A percentile compares a stretch with the other conserved stretches of the same genome.
phyloP scores from a whole-genome alignment of 2,113 vertebrate genomes.

The Addax nasomaculatus region DNA sequence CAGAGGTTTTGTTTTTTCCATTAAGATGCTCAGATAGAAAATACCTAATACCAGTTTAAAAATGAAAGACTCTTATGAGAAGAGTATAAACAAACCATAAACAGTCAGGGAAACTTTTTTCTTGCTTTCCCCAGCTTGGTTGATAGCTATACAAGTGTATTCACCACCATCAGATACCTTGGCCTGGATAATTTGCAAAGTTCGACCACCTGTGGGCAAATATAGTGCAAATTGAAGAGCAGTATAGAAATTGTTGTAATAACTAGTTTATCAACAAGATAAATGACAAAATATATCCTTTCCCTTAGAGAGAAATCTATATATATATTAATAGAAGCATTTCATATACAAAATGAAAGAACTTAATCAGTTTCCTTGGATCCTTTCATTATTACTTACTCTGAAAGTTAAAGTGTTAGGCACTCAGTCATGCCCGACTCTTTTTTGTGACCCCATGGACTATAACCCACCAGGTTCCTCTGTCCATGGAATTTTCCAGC shows the following conservation, averaged over 20 bases:
- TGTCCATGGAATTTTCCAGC: not conserved
- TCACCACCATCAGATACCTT: constrained; percentile 92
- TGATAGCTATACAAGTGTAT: constrained; percentile 92
- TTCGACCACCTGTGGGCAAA: constrained; percentile 86
- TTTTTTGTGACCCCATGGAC: not conserved
- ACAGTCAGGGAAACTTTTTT: constrained; percentile 91
- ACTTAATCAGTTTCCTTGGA: not conserved
- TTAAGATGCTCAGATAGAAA: not conserved
- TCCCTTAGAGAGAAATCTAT: not conserved
- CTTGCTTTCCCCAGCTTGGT: constrained; percentile 91
- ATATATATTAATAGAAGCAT: not conserved
- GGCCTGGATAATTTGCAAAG: constrained; percentile 90
- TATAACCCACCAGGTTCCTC: not conserved
- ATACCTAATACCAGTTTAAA: not conserved
- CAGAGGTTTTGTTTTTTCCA: not conserved
- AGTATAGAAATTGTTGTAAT: not conserved
- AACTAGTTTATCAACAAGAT: not conserved
- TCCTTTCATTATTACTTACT: not conserved
- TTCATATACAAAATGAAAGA: constrained; percentile 20
- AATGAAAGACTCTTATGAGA: not conserved
- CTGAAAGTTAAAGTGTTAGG: not conserved
- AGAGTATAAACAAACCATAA: constrained; percentile 84
- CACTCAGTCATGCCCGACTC: not conserved
- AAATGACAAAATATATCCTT: not conserved
- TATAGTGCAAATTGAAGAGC: not conserved